Conservation (phyloP, 2,797 vertebrate species). For the Pogoniulus pusillus region DNA sequence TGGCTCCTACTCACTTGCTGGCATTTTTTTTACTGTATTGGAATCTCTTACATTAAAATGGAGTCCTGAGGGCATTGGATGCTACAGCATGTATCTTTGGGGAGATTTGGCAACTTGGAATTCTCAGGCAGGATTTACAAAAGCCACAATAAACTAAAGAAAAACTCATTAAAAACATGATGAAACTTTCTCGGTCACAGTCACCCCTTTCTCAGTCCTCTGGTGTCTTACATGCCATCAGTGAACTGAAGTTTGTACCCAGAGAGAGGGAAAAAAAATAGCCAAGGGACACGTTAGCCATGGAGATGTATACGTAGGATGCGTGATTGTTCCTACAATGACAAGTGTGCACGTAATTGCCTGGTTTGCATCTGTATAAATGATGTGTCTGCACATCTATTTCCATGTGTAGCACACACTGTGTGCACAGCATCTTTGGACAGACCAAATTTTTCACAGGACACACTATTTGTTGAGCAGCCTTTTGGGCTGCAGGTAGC, state of each 20-base stretch:
- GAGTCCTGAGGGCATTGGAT: slow-evolving; percentile 49
- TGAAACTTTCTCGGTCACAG: slow-evolving; percentile 17
- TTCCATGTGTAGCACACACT: accelerated
- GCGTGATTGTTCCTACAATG: background rate
- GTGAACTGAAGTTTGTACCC: background rate
- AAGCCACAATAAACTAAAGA: slow-evolving; percentile 67
- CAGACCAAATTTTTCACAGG: background rate
- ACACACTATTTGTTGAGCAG: accelerated
- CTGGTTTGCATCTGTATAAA: background rate
- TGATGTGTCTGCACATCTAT: accelerated
- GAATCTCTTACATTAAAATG: slow-evolving; percentile 37
- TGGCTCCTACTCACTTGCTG: background rate
- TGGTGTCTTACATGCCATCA: slow-evolving; percentile 39
- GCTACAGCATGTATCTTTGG: slow-evolving; percentile 7
- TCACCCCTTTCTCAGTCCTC: slow-evolving; percentile 26
- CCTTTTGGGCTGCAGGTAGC: background rate
- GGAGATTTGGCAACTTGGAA: slow-evolving; percentile 53
- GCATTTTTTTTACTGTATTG: slow-evolving; percentile 24
- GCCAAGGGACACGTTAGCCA: background rate
- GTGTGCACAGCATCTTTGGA: accelerated
- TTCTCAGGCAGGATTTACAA: slow-evolving; percentile 60
- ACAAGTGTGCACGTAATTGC: background rate
- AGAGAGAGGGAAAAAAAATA: background rate
- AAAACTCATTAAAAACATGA: slow-evolving; percentile 66
- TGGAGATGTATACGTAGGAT: background rate